Percentiles rank a stretch among this genome's conserved stretches.
Evolutionary conservation across 1,140 invertebrate genomes (phyloP).

Genomic region (Zaprionus kolodkinae): DNA sequence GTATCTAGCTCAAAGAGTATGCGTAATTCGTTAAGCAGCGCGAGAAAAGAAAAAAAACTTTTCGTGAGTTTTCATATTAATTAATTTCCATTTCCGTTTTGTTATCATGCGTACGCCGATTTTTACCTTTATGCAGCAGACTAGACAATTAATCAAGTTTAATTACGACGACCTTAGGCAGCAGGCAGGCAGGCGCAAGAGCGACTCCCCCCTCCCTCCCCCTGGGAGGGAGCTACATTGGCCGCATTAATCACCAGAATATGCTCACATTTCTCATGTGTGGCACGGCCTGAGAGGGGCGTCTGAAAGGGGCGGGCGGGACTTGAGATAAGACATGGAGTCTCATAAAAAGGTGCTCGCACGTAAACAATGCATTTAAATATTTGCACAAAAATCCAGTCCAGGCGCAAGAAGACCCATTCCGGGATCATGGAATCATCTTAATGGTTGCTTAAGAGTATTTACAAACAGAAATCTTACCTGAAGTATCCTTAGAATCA

Average conservation of each 20-base stretch:
- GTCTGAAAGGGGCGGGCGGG: background rate
- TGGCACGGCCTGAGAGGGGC: conserved; percentile 16
- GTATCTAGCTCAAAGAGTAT: conserved; percentile 10
- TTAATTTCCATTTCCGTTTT: conserved; percentile 81
- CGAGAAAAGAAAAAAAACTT: conserved; percentile 29
- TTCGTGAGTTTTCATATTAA: conserved; percentile 61
- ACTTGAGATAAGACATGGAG: conserved; percentile 50
- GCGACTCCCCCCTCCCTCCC: conserved; percentile 6
- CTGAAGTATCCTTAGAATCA: background rate
- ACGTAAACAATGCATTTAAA: conserved; percentile 78
- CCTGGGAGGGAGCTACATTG: conserved; percentile 30
- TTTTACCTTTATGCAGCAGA: conserved; percentile 79
- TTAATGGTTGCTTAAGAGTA: conserved; percentile 3
- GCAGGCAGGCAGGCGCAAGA: conserved; percentile 28
- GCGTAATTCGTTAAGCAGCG: background rate
- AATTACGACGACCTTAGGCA: conserved; percentile 62
- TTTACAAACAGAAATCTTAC: background rate
- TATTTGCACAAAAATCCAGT: conserved; percentile 51
- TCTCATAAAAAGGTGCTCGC: conserved; percentile 54
- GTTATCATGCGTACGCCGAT: conserved; percentile 75
- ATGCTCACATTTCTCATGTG: conserved; percentile 76
- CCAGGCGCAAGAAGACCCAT: background rate
- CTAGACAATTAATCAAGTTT: conserved; percentile 81
- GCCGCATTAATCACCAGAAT: conserved; percentile 77
- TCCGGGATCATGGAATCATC: conserved; percentile 27